Evolutionary conservation across 2,888 invertebrate genomes (phyloP), one percentile per base, ranked within the genome.

Genomic region (Deilephila elpenor): DNA sequence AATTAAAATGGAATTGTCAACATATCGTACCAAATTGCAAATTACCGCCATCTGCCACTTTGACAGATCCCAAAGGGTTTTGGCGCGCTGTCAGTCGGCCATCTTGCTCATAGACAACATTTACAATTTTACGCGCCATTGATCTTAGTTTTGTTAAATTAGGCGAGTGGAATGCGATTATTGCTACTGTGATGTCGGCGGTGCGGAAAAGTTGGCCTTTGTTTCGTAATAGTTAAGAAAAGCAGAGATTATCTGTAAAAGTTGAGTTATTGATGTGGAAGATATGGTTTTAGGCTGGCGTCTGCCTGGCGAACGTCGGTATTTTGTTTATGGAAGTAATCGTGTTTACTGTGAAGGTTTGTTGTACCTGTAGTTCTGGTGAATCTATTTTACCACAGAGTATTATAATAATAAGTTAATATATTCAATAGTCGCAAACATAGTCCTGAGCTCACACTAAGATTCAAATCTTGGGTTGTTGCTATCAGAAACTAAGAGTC

Each of bases 121-220:
- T 94, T 92, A 88, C 90, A 90, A 94, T 94, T 93, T 90, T 86
- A 79, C 90, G 91, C 91, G 87, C 93, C 93, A 94, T 94, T 93
- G 93, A 87, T 77, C 83, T 75, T 80, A 87, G 84, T 89, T 87
- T 83, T 81, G 91, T 91, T 87, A 89, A 94, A 94, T 94, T 93
- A 94, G 82, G 81, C 91, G 88, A 74, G 78, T 73, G 74, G 73
- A 82, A 92, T 89, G 86, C 85, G 84, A 88, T 89, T 88, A 86
- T 84, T 79, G 82, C 77, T 78, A 82, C 83, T 82, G 76, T 74
- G 64, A 64, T 73, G 64, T 67, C 67, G 29, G 72, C 64, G 37
- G 25, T 37, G 64, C 72, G 44, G 59, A 64, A 34, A 73, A 34
- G 37, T 19, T 67, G 59, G 56, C 56, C 59, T 71, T 71, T 71